Evolutionary conservation across 2,797 vertebrate species (phyloP).

Genomic region (Cyprinodon diabolis): DNA sequence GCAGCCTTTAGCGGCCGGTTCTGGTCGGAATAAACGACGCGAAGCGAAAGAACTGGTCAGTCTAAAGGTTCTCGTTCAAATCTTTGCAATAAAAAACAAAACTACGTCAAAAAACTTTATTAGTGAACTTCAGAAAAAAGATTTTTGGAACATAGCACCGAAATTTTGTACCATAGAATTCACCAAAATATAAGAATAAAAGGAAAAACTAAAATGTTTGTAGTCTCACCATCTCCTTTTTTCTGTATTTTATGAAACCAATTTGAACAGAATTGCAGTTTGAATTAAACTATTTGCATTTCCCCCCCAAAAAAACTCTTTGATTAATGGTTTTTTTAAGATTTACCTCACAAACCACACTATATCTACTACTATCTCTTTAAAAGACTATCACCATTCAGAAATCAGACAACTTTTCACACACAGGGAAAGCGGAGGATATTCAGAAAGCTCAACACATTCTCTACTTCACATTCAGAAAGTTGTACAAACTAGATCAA

Average conservation of each 20-base stretch:
- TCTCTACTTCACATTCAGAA: constrained; percentile 86
- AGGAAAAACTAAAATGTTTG: constrained; percentile 52
- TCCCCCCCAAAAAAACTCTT: constrained; percentile 53
- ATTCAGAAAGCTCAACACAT: constrained; percentile 81
- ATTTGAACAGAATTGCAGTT: constrained; percentile 64
- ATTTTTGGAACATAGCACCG: constrained; percentile 78
- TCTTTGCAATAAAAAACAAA: constrained; percentile 70
- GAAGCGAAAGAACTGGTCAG: constrained; percentile 78
- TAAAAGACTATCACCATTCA: constrained; percentile 82
- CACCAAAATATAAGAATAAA: constrained; percentile 49
- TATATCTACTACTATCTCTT: constrained; percentile 71
- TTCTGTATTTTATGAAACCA: constrained; percentile 17
- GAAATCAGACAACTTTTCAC: constrained; percentile 79
- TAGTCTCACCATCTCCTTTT: constrained; percentile 38
- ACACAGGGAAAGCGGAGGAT: constrained; percentile 68
- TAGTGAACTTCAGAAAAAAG: constrained; percentile 79
- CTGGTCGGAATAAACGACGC: constrained; percentile 73
- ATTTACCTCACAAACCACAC: constrained; percentile 82
- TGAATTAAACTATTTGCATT: constrained; percentile 64
- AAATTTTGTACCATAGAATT: constrained; percentile 67
- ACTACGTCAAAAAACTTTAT: constrained; percentile 77
- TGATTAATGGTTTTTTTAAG: constrained; percentile 46
- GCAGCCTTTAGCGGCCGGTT: constrained; percentile 47
- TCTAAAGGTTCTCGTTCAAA: constrained; percentile 67
- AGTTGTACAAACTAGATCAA: constrained; percentile 77